These are phyloP conservation scores for Tetranychus truncatus DNA, from an alignment of 2,888 invertebrate genomes.

Conservation along the genomic window DNA sequence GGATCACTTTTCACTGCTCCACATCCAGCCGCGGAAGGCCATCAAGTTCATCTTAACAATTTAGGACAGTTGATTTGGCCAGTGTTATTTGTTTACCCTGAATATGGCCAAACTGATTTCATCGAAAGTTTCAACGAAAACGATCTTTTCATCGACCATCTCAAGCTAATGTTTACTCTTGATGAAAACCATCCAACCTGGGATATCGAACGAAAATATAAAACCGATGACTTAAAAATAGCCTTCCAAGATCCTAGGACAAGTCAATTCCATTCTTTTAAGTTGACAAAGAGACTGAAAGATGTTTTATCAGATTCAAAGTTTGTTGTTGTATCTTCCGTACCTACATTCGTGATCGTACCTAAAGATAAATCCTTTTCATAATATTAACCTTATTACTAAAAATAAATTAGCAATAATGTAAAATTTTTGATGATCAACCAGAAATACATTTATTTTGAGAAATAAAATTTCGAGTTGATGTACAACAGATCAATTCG, in stretches of 20 bases:
- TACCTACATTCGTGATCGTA: constrained; percentile 3
- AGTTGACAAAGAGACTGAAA: background rate
- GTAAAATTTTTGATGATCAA: too few species aligned
- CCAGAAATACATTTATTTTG: too few species aligned
- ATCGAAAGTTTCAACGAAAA: constrained; percentile 46
- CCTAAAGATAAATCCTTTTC: background rate
- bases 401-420: background rate
- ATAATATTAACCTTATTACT: background rate
- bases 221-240: constrained; percentile 14
- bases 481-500: too few species aligned
- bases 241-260: background rate
- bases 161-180: constrained; percentile 21
- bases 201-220: constrained; percentile 22
- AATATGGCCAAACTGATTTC: constrained; percentile 67
- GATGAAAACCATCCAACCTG: constrained; percentile 20
- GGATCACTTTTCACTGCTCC: constrained; percentile 39
- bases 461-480: too few species aligned
- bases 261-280: background rate
- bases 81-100: constrained; percentile 68
- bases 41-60: constrained; percentile 34
- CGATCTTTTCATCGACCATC: constrained; percentile 21
- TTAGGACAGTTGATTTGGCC: constrained; percentile 57
- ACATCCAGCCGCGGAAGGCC: constrained; percentile 43
- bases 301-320: background rate
- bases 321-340: background rate